Evolutionary conservation across 2,888 invertebrate genomes (phyloP).

Genomic region (Acrobasis repandana): DNA sequence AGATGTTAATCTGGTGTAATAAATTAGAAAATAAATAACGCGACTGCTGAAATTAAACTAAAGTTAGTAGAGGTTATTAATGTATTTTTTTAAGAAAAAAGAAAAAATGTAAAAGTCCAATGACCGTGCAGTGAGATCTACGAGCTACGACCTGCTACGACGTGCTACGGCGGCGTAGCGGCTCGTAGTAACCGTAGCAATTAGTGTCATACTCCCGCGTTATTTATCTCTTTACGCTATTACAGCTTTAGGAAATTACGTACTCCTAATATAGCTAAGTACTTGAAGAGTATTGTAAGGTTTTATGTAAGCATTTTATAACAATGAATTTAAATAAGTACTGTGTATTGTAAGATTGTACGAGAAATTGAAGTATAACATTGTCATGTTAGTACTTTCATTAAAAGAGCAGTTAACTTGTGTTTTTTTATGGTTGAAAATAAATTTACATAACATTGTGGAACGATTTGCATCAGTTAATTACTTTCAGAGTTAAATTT

Average conservation of each 20-base stretch:
- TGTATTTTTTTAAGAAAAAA: constrained; percentile 6
- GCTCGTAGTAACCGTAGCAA: constrained; percentile 57
- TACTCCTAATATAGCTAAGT: background rate
- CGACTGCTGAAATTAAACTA: constrained; percentile 17
- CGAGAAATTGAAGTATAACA: no score
- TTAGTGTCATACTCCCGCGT: constrained; percentile 57
- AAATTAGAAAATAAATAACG: constrained; percentile 22
- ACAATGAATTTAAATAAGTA: background rate
- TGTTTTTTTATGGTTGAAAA: no score
- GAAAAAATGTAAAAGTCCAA: constrained; percentile 14
- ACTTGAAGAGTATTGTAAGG: background rate
- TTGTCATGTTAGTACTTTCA: no score
- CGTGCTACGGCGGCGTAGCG: constrained; percentile 50
- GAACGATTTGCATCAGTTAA: no score
- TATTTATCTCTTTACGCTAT: constrained; percentile 43
- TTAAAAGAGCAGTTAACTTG: no score
- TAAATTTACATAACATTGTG: no score
- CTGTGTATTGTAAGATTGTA: no score
- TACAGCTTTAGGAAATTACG: constrained; percentile 12
- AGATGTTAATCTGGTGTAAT: constrained; percentile 39
- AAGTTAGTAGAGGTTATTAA: constrained; percentile 15
- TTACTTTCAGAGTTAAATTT: no score
- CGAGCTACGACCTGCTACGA: constrained; percentile 36
- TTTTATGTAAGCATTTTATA: background rate
- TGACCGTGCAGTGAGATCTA: constrained; percentile 13